Base-by-base conservation (phyloP, 92 coral and sea anemone species). In the Ricordea florida region DNA sequence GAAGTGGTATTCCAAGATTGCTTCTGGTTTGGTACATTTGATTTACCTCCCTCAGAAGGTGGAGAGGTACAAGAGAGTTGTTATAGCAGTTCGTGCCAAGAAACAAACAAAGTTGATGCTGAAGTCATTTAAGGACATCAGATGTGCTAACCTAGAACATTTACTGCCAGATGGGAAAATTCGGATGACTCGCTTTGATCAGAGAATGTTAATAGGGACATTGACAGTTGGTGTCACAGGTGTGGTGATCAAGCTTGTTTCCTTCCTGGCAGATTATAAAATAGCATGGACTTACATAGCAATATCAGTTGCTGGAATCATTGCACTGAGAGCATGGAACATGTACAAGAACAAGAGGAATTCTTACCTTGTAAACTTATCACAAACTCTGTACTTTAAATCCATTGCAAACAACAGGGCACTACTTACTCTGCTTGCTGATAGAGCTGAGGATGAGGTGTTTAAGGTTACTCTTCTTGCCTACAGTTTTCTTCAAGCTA, bases 341-440 rank as follows among this genome's bases (percentile, higher is more conserved):
- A 79, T 88, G 79, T 91, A 91, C 63, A 91, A 79, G 76, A 83
- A 86, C 56, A 81, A 89, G 37, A 76, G 97, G 56, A 91, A 91
- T 50, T 69, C 89, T 5, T 91, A 91, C 62, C 90, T 91, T 10
- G 97, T 89, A 1, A 84, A 69, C 64, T 73, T 91, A 72, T 76
- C 90, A 26, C 88, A 87, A 64, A 88, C 92, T 28, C 61, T 91
- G 74, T 91, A 91, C 48, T 91, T 91, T 47, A 91, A 91, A 59
- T 69, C 93, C 53, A 88, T 91, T 85, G 97, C 93, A 29, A 91
- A 91, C 66, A 91, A 91, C 83, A 78, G 97, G 63, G 97, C 97
- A 20, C 69, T 87, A 21, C 75, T 91, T n/a, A 79, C 93, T 0
- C 68, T 91, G 31, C 83, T 85, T 0, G 88, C 85, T 43, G 97